Evolutionary conservation across 2,888 invertebrate species (phyloP).

Genomic region (Hecatera dysodea): DNA sequence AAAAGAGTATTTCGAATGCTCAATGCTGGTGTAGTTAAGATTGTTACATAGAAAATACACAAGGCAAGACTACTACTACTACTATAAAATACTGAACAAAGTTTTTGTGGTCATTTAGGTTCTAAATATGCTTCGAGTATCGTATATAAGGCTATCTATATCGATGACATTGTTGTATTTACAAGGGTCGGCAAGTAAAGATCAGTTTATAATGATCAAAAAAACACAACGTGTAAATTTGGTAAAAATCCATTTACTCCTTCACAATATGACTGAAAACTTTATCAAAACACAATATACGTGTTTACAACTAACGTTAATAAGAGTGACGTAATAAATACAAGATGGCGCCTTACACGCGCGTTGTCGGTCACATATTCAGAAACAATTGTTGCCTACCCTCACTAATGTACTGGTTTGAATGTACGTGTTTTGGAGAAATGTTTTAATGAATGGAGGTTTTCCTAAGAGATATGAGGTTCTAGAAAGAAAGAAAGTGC

Average conservation of each 20-base stretch:
- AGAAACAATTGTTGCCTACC: conserved; percentile 60
- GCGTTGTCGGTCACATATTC: conserved; percentile 67
- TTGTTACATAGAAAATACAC: no score
- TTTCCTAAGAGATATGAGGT: neutral
- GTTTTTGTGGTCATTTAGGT: no score
- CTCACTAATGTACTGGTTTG: conserved; percentile 30
- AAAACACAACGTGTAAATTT: conserved; percentile 72
- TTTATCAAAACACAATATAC: conserved; percentile 89
- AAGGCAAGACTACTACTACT: no score
- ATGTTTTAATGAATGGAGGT: conserved; percentile 22
- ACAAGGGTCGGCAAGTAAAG: neutral
- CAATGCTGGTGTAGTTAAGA: no score
- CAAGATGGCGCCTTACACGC: conserved; percentile 70
- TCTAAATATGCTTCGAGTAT: no score
- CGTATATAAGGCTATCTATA: no score
- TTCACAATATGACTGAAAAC: conserved; percentile 90
- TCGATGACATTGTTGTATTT: no score
- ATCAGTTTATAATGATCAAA: neutral
- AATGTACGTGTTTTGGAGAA: conserved; percentile 49
- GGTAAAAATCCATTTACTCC: conserved; percentile 89
- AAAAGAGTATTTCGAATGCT: neutral
- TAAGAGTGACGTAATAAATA: conserved; percentile 86
- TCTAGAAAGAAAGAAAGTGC: no score
- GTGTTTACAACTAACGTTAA: conserved; percentile 88
- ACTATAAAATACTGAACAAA: no score